Percentiles rank a stretch among this genome's conserved stretches.
phyloP scores from a whole-genome alignment of 2,888 invertebrate genomes.

The Thalpophila matura region DNA sequence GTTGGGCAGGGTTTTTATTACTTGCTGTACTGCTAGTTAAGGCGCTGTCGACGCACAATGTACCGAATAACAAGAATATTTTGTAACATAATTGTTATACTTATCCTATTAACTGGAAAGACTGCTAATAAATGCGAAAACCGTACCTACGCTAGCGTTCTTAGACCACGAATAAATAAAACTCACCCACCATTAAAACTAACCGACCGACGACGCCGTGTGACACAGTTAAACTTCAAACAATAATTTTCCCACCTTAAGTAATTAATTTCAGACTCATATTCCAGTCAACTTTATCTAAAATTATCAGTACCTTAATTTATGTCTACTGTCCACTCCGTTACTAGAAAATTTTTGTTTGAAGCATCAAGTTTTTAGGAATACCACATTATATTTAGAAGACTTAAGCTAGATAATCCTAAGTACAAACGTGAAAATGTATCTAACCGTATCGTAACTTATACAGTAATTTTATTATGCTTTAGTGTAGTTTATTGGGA shows the following conservation, averaged over 20 bases:
- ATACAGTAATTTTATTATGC: slow-evolving; percentile 73
- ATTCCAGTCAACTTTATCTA: slow-evolving; percentile 77
- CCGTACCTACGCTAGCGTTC: slow-evolving; percentile 47
- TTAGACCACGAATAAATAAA: slow-evolving; percentile 47
- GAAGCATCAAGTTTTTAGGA: slow-evolving; percentile 74
- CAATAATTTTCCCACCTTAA: slow-evolving; percentile 81
- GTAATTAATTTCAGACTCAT: slow-evolving; percentile 83
- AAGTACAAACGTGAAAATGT: slow-evolving; percentile 83
- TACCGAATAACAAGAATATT: slow-evolving; percentile 38
- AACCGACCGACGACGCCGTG: slow-evolving; percentile 39
- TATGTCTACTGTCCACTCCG: slow-evolving; percentile 71
- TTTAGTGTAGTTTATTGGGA: slow-evolving; percentile 68
- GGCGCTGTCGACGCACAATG: slow-evolving; percentile 43
- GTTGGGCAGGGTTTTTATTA: slow-evolving; percentile 9
- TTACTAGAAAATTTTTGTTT: slow-evolving; percentile 80
- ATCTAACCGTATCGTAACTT: slow-evolving; percentile 73
- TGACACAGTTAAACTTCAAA: slow-evolving; percentile 75
- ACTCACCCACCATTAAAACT: slow-evolving; percentile 37
- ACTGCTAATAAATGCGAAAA: slow-evolving; percentile 52
- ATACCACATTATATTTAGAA: slow-evolving; percentile 69
- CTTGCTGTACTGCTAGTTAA: slow-evolving; percentile 41
- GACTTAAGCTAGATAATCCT: slow-evolving; percentile 77
- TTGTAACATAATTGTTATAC: slow-evolving; percentile 41
- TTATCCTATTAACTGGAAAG: slow-evolving; percentile 46
- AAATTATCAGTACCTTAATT: slow-evolving; percentile 79